Evolutionary conservation across 2,797 vertebrate genomes (phyloP).

Genomic region (Threskiornis aethiopicus): DNA sequence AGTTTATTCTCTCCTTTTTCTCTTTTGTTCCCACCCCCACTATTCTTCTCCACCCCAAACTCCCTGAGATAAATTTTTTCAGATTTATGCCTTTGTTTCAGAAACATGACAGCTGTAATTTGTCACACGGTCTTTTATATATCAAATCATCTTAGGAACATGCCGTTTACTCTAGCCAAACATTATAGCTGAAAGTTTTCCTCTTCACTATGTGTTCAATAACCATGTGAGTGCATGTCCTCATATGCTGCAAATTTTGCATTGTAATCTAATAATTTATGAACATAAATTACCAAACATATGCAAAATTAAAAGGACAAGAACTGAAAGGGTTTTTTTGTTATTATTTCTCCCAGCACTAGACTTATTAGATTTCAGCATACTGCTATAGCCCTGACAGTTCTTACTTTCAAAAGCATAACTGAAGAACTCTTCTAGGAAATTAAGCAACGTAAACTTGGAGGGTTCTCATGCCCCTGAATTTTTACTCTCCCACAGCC

Average conservation of each 20-base stretch:
- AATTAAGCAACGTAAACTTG: conserved; percentile 24
- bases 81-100: not conserved
- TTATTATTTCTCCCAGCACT: conserved; percentile 19
- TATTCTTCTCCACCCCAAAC: not conserved
- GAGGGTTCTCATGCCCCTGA: conserved; percentile 3
- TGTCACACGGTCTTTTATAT: not conserved
- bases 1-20: not conserved
- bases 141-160: not conserved
- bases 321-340: not conserved
- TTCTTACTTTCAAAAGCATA: conserved; percentile 58
- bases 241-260: not conserved
- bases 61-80: not conserved
- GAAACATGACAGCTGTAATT: not conserved
- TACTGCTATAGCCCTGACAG: conserved; percentile 1
- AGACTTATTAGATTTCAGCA: conserved; percentile 39
- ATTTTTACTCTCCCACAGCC: not conserved
- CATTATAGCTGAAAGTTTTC: not conserved
- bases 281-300: not conserved
- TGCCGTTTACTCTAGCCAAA: not conserved
- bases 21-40: not conserved
- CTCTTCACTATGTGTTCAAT: not conserved
- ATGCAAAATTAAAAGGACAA: conserved; percentile 33
- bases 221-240: not conserved
- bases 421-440: conserved; percentile 47
- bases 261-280: not conserved